Conservation (phyloP, 2,888 invertebrate genomes). For the Acleris holmiana region DNA sequence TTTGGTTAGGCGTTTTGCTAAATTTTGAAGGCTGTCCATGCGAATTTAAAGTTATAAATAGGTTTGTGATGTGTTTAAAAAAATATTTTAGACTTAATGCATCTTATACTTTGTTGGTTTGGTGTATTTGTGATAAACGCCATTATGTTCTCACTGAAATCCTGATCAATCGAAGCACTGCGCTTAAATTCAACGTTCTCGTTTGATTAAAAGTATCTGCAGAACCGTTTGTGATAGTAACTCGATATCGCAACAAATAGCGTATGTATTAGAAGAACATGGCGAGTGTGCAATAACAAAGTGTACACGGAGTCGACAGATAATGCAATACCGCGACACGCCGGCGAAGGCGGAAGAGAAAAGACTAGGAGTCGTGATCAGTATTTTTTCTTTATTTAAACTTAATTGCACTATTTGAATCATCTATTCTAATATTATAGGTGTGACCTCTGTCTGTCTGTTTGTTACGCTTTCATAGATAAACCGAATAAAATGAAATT, state of each 20-base stretch:
- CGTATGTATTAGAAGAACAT: constrained; percentile 29
- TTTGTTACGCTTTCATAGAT: no score
- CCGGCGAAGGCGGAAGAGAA: constrained; percentile 21
- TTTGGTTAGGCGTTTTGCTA: neutral
- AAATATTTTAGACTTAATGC: no score
- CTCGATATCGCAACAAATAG: neutral
- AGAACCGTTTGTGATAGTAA: neutral
- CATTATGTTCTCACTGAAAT: no score
- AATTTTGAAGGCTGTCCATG: no score
- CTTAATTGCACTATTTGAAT: neutral
- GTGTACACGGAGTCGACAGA: constrained; percentile 37
- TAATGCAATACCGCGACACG: constrained; percentile 41
- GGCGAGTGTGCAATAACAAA: constrained; percentile 32
- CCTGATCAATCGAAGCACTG: no score
- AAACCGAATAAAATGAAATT: no score
- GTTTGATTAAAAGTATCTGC: neutral
- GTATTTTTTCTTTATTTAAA: neutral
- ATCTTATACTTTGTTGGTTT: no score
- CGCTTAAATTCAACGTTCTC: neutral
- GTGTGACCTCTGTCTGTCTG: no score
- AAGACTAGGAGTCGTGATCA: neutral
- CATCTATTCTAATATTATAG: no score
- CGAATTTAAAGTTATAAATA: no score
- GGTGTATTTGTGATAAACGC: no score
- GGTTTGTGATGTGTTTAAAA: no score